Conservation (phyloP, 1,140 invertebrate species). For the Drosophila baimaii region DNA sequence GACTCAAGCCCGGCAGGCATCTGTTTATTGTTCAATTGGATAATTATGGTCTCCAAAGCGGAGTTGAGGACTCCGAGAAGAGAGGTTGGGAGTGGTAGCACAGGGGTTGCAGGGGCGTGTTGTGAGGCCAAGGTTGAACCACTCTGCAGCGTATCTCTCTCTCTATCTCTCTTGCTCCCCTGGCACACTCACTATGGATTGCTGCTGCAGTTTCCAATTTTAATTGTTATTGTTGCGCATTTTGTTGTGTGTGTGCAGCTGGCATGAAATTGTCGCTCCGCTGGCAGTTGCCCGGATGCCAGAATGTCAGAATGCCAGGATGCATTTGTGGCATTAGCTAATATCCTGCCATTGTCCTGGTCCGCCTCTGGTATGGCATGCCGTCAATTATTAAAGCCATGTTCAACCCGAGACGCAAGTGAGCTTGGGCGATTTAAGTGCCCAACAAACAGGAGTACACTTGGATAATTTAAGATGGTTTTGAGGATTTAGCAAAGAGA, state of each 20-base stretch:
- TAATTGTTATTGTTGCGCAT: slow-evolving; percentile 82
- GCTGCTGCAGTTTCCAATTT: slow-evolving; percentile 60
- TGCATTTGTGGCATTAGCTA: slow-evolving; percentile 76
- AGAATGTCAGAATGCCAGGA: slow-evolving; percentile 45
- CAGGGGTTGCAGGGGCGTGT: slow-evolving; percentile 32
- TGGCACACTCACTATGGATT: slow-evolving; percentile 34
- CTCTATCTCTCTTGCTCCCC: neutral
- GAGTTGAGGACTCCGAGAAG: neutral
- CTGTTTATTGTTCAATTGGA: slow-evolving; percentile 82
- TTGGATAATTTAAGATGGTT: neutral
- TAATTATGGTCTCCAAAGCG: slow-evolving; percentile 72
- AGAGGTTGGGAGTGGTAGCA: slow-evolving; percentile 6
- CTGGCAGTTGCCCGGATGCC: slow-evolving; percentile 37
- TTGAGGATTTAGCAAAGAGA: neutral
- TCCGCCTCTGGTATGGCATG: slow-evolving; percentile 33
- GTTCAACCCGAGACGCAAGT: slow-evolving; percentile 33
- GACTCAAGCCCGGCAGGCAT: slow-evolving; percentile 70
- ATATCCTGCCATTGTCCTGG: slow-evolving; percentile 65
- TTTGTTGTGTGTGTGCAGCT: slow-evolving; percentile 57
- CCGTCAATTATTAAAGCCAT: slow-evolving; percentile 73
- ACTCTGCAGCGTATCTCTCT: slow-evolving; percentile 13
- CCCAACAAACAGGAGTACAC: slow-evolving; percentile 8
- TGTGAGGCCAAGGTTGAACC: slow-evolving; percentile 49
- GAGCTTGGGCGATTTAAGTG: neutral
- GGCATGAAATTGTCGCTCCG: slow-evolving; percentile 67